Base-by-base conservation (phyloP, 92 coral and sea anemone species). In the Paramuricea clavata region DNA sequence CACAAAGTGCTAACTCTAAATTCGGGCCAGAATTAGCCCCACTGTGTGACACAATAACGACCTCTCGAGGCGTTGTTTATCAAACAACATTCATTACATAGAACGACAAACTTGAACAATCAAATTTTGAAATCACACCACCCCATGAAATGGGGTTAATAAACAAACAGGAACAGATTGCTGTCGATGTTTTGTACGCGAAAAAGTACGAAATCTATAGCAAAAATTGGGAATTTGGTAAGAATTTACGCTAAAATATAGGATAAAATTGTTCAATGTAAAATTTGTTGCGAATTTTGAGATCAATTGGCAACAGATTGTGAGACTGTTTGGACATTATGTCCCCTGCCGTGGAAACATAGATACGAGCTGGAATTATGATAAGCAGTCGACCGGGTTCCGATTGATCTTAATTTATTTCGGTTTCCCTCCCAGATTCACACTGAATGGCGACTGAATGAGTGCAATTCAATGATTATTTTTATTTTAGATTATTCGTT, bases 181-280 rank as follows among this genome's bases (percentile, higher is more conserved):
- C 84, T 78, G 36, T 73, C 43, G 52, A 10, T 31, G 41, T 86
- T 86, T 47, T 78, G 27, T 26, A 50, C 25, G 15, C 23, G 41
- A 57, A 86, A 78, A 64, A 62, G 44, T 26, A 60, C 59, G 47
- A 36, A 31, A 44, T 22, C 62, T 23, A 2, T 0, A 1, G 6
- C 33, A 17, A 61, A 85, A 85, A 15, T 56, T 49, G 10, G 26
- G 43, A 52, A 31, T 49, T 76, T 9, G 16, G 26, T 10, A 16
- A 54, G 68, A 31, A 31, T 50, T 76, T 9, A 8, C 3, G 12
- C 17, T 17, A 31, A 13, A 16, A 52, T 32, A 33, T 17, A 21
- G 30, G 67, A 23, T 16, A 30, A 60, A 17, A 19, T 15, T 3
- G 30, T 13, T 8, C 13, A 50, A 49, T 42, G 47, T 23, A 19